Conservation (phyloP, 2,113 vertebrate genomes). For the Crotophaga sulcirostris region DNA sequence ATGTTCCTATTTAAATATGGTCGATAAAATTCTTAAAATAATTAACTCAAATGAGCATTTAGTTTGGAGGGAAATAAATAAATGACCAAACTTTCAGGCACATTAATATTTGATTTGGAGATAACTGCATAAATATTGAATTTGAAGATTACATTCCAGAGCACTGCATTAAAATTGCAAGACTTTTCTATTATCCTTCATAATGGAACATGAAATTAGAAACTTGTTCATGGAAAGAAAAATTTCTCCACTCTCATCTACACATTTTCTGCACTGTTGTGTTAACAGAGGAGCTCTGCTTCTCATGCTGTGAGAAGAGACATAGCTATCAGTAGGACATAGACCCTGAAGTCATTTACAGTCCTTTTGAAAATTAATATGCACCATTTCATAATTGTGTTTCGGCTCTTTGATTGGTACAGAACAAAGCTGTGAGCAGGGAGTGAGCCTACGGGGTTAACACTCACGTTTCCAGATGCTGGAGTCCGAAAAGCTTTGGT, state of each 20-base stretch:
- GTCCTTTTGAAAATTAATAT: constrained; percentile 46
- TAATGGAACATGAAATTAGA: constrained; percentile 76
- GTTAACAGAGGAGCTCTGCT: neutral
- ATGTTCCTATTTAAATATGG: neutral
- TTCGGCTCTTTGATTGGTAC: neutral
- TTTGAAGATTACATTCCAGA: constrained; percentile 71
- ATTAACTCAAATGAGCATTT: constrained; percentile 58
- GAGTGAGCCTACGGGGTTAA: neutral
- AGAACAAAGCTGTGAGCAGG: neutral
- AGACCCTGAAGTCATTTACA: neutral
- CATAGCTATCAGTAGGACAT: neutral
- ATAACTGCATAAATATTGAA: constrained; percentile 78
- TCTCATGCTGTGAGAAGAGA: neutral
- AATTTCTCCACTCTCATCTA: neutral
- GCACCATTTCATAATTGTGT: constrained; percentile 20
- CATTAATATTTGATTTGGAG: constrained; percentile 78
- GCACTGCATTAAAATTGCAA: constrained; percentile 78
- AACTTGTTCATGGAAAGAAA: constrained; percentile 48
- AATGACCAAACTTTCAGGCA: constrained; percentile 55
- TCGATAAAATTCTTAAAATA: constrained; percentile 39
- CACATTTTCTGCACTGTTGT: neutral
- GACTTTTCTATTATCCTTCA: constrained; percentile 63
- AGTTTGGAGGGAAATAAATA: constrained; percentile 69
- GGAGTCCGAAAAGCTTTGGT: neutral
- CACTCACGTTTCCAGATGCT: neutral